Base-by-base conservation (phyloP, 2,113 vertebrate genomes). In the Hydrochoerus hydrochaeris region DNA sequence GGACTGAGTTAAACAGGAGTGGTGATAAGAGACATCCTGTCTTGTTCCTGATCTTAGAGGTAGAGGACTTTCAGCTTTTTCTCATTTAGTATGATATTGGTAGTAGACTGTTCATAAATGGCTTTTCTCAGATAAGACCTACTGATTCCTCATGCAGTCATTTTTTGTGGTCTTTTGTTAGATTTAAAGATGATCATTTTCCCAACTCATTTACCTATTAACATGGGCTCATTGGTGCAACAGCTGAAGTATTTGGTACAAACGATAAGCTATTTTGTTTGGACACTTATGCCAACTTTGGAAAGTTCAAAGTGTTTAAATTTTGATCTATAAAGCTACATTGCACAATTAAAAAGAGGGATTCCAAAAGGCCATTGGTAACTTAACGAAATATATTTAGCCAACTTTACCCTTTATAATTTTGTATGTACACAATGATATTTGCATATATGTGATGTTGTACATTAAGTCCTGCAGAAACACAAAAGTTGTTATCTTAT, bases 341-440 rank as follows among this genome's bases (percentile, higher is more conserved):
- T 62, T 9, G 94, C 11, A 28, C 22, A 84, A 28, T 73, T 3
- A 78, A 52, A 86, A 93, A 87, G 28, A 44, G 58, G 13, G 91
- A 46, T 46, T 69, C 49, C 4, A 28, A 10, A 67, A 26, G 24
- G 0, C 1, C 2, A 32, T 91, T 77, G 86, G 17, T 58, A 44
- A 85, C 35, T 71, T 78, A 30, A 20, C 46, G 88, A 93, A 89
- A 82, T 49, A 89, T 84, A 84, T 63, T 91, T 93, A 81, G 30
- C 54, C 11, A 24, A 82, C 16, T 62, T 83, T 82, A 69, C 65
- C 54, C 35, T 87, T 7, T 3, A 14, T 57, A 65, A 46, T 57
- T 86, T 19, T 19, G 9, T 90, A 20, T 54, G 22, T 44, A 49
- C 7, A 65, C 7, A 73, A 46, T 7, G 2, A 38, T 63, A 0